phyloP scores from a whole-genome alignment of 2,113 vertebrate species.

The Dipodomys spectabilis region DNA sequence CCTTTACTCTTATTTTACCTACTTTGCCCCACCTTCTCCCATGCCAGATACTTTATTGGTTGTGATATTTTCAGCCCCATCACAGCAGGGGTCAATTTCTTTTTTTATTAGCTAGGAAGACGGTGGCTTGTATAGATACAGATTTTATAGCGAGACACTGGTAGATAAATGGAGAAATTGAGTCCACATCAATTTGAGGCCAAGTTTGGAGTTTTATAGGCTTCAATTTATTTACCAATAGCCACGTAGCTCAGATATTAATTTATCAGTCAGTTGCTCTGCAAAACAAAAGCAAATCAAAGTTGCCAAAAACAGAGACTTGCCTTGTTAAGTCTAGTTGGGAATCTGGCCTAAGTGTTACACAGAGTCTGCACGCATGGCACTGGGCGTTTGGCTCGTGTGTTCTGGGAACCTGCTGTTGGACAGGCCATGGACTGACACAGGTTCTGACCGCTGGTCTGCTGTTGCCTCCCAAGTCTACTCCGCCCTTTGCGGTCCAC shows the following conservation, averaged over 20 bases:
- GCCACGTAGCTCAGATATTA: neutral
- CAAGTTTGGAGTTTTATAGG: fast-evolving
- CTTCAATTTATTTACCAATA: neutral
- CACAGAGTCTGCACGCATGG: too few species aligned
- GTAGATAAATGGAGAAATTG: neutral
- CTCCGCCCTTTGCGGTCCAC: neutral
- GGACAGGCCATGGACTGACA: fast-evolving
- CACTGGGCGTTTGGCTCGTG: too few species aligned
- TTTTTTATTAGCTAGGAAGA: neutral
- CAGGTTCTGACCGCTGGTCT: neutral
- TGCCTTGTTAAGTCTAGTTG: neutral
- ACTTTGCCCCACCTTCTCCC: neutral
- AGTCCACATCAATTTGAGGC: too few species aligned
- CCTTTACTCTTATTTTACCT: too few species aligned
- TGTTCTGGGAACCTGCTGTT: too few species aligned
- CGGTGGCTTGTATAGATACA: fast-evolving
- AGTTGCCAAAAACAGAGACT: neutral
- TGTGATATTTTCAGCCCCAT: neutral
- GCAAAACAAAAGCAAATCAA: neutral
- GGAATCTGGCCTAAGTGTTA: neutral
- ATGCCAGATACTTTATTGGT: neutral
- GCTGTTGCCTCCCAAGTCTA: neutral
- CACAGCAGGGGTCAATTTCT: too few species aligned
- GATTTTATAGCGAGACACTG: neutral
- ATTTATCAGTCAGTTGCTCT: neutral